phyloP scores from a whole-genome alignment of 2,888 invertebrate species.

The Lampropteryx suffumata region DNA sequence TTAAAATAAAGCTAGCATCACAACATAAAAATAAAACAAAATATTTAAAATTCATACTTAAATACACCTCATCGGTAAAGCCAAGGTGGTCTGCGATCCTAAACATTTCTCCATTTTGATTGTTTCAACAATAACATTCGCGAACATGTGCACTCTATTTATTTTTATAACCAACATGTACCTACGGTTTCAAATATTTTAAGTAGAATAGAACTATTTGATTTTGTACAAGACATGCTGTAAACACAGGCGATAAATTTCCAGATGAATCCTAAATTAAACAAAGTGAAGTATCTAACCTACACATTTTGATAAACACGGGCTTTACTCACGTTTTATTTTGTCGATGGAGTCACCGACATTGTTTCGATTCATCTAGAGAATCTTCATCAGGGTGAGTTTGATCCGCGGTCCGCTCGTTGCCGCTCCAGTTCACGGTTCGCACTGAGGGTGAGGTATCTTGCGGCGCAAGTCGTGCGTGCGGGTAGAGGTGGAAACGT shows the following conservation, averaged over 20 bases:
- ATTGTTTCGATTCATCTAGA: too few relatives aligned
- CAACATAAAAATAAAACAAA: background rate
- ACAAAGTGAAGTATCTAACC: too few relatives aligned
- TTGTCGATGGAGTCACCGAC: too few relatives aligned
- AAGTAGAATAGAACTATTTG: slow-evolving; percentile 12
- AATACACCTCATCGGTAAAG: slow-evolving; percentile 21
- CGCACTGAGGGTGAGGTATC: too few relatives aligned
- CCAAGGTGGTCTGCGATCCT: slow-evolving; percentile 32
- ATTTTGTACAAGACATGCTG: slow-evolving; percentile 18
- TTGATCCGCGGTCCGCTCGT: too few relatives aligned
- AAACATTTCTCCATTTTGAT: slow-evolving; percentile 30
- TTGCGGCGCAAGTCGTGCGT: too few relatives aligned
- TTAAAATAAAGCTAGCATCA: too few relatives aligned
- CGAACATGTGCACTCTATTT: slow-evolving; percentile 30
- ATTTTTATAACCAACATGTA: slow-evolving; percentile 34
- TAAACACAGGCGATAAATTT: slow-evolving; percentile 14
- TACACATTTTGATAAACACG: too few relatives aligned
- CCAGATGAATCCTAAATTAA: background rate
- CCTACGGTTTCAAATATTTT: slow-evolving; percentile 18
- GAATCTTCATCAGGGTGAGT: too few relatives aligned
- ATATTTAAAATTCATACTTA: slow-evolving; percentile 7
- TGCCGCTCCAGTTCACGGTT: too few relatives aligned
- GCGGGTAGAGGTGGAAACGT: too few relatives aligned
- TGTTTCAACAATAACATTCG: slow-evolving; percentile 36
- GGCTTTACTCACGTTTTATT: too few relatives aligned